Base-by-base conservation (phyloP, 2,888 invertebrate species). In the Scrobipalpa costella region DNA sequence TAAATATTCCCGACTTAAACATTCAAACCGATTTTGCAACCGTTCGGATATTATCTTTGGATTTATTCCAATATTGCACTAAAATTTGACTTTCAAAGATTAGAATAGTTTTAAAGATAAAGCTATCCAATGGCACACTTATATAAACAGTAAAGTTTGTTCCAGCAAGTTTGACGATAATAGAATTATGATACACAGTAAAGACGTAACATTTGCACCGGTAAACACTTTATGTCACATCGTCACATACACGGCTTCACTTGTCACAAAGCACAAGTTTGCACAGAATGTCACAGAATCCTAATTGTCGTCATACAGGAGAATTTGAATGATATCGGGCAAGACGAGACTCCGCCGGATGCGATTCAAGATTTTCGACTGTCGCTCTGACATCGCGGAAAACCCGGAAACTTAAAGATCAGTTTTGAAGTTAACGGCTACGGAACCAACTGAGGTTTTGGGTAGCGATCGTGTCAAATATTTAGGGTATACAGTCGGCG, bases 231-330 rank as follows among this genome's bases (percentile, higher is more conserved):
- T 69, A 68, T 79, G 80, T 85, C 84, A 86, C 86, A 86, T 86
- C 76, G 78, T 81, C 76, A 75, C 77, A 70, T 72, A 66, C 66
- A 76, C 66, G 67, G 69, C 74, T 77, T 77, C 74, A 71, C 69
- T 58, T 63, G 62, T 67, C 58, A 68, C 67, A 67, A 63, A 63
- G 64, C 55, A 62, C 58, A 61, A 13, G 55, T 65, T 63, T 64
- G 61, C 44, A 64, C 66, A 62, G 59, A 65, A 57, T 62, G 61
- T 55, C 63, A 66, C 63, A 64, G 63, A 58, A 44, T 67, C 65
- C 76, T 89, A 90, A 83, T 90, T 86, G 73, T 84, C 81, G 83
- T 91, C 90, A 81, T 91, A 91, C 73, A 91, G 82, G 67, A 91
- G 86, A 77, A 91, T 90, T 77, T 90, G 80, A 70, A 82, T 76